phyloP scores from a whole-genome alignment of 2,113 vertebrate genomes.

The Oreocharis arfaki region DNA sequence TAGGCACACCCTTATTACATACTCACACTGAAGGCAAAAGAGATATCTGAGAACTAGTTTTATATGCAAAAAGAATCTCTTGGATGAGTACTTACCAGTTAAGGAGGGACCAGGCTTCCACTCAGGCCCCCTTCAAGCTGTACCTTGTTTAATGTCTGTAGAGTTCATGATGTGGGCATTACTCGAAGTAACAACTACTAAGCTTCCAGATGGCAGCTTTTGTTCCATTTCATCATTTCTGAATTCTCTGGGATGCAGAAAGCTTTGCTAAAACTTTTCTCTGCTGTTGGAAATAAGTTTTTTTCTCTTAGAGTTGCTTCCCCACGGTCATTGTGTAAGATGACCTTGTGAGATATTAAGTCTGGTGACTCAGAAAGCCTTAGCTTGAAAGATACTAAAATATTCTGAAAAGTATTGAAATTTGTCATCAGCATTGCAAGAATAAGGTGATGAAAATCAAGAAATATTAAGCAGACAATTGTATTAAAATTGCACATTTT shows the following conservation, averaged over 20 bases:
- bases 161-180: accelerated
- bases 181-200: neutral
- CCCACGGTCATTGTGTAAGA: neutral
- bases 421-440: neutral
- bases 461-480: neutral
- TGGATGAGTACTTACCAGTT: neutral
- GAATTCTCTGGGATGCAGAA: neutral
- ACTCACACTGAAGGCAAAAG: neutral
- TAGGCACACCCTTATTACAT: neutral
- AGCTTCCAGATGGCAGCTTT: neutral
- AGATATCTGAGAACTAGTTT: neutral
- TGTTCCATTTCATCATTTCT: neutral
- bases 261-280: neutral
- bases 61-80: neutral
- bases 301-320: neutral
- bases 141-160: accelerated
- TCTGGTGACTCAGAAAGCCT: neutral
- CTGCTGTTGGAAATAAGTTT: neutral
- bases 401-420: neutral
- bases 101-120: neutral
- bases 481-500: neutral
- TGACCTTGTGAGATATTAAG: neutral
- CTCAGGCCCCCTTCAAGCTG: neutral
- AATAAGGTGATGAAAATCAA: neutral
- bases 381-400: neutral